Conservation (phyloP, 2,113 vertebrate genomes). For the Sitta europaea region DNA sequence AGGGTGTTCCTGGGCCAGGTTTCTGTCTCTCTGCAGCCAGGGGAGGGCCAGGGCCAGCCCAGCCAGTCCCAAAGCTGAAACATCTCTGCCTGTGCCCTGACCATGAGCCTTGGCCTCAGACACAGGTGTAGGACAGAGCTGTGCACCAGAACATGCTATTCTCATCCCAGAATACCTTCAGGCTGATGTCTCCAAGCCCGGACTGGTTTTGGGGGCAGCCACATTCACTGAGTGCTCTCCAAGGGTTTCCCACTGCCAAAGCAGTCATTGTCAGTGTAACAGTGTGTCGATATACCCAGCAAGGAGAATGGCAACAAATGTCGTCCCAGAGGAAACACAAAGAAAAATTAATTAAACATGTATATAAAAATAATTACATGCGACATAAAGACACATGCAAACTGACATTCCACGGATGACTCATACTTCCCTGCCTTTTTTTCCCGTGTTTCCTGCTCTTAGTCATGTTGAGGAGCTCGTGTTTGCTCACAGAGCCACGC, state of each 20-base stretch:
- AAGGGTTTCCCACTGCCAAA: background rate
- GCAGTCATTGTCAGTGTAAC: background rate
- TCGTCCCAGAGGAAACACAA: background rate
- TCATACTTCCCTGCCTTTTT: background rate
- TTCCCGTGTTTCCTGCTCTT: background rate
- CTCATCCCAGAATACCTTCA: background rate
- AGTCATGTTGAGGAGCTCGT: background rate
- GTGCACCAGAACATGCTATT: background rate
- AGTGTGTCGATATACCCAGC: accelerated
- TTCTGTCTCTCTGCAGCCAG: background rate
- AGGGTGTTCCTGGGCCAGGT: background rate
- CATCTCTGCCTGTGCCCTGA: background rate
- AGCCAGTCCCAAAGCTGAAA: background rate
- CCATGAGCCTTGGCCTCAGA: background rate
- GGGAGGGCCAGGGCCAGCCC: background rate
- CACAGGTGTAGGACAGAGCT: background rate
- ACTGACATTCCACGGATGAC: background rate
- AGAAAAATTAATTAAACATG: conserved; percentile 31
- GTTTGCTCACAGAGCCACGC: background rate
- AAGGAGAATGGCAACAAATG: background rate
- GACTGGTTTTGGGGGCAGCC: background rate
- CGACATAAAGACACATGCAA: background rate
- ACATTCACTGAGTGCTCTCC: background rate
- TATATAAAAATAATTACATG: background rate
- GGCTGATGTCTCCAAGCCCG: background rate